Conservation (phyloP, 2,888 invertebrate species). For the Entomobrya multifasciata region DNA sequence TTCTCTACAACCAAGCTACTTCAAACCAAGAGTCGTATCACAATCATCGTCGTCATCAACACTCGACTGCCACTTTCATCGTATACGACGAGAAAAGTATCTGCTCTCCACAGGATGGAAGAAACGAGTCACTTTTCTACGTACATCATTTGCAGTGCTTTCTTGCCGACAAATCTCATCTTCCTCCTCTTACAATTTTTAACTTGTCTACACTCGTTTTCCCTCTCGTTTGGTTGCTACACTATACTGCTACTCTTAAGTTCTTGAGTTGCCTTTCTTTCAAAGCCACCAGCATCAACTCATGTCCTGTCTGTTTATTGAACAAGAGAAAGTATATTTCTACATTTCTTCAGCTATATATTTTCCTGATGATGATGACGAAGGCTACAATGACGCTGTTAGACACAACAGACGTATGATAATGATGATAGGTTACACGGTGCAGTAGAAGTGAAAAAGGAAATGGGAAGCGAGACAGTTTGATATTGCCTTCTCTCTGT, state of each 20-base stretch:
- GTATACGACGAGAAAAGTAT: constrained; percentile 48
- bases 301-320: no score
- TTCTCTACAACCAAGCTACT: background rate
- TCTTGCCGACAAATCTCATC: constrained; percentile 64
- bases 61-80: constrained; percentile 37
- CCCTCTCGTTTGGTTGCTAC: background rate
- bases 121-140: constrained; percentile 30
- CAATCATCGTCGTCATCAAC: constrained; percentile 5
- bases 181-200: constrained; percentile 34
- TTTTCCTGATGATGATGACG: constrained; percentile 27
- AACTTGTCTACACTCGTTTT: background rate
- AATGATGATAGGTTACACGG: constrained; percentile 56
- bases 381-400: constrained; percentile 17
- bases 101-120: constrained; percentile 26
- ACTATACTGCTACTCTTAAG: background rate
- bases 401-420: constrained; percentile 27
- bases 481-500: constrained; percentile 40
- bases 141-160: constrained; percentile 60
- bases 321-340: no score
- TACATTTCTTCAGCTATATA: background rate
- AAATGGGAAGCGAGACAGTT: constrained; percentile 50
- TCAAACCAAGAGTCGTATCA: constrained; percentile 18
- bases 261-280: constrained; percentile 31
- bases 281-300: no score
- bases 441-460: constrained; percentile 47